Base-by-base conservation (phyloP, 2,888 invertebrate genomes). In the Microplitis manilae region DNA sequence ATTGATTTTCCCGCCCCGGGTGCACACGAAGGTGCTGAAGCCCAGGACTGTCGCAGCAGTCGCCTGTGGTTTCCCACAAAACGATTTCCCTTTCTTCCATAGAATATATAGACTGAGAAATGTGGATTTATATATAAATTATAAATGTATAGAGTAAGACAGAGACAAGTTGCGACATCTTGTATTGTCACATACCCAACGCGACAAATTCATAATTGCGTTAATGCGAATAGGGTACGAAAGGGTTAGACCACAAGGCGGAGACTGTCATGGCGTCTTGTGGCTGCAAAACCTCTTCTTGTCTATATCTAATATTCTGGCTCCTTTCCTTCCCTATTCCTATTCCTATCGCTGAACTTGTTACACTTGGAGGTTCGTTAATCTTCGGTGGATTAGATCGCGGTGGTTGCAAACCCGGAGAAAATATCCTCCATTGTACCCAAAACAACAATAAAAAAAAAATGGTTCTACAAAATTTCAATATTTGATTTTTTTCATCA, bases 131-230 rank as follows among this genome's bases (percentile, higher is more conserved):
- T 76, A 78, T 77, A 61, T 64, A 77, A 76, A 73, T 72, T 65
- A 79, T 67, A 62, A 65, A 30, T 62, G 75, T 73, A n/a, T 9
- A 50, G 59, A 71, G 77, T 67, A 79, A 79, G 75, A 81, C 75
- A 76, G 75, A 68, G 67, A 76, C 80, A 82, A 83, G 82, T 82
- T 83, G 87, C 86, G 84, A 87, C 90, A 89, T 89, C 88, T 89
- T 90, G 90, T 90, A 89, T 89, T 89, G 89, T 89, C 89, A 88
- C 86, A 86, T 87, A 85, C 86, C 86, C 84, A 79, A 84, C 85
- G 87, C 88, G 88, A 89, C 87, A 88, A 89, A 90, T 90, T 89
- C 87, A 89, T 90, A 90, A 88, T 88, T 89, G 86, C 88, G 86
- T 88, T 89, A 87, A 88, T 89, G 86, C 86, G 86, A 9, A 50